Evolutionary conservation across 2,797 vertebrate species (phyloP), one percentile per base, ranked within the genome.

Genomic region (Semotilus atromaculatus): DNA sequence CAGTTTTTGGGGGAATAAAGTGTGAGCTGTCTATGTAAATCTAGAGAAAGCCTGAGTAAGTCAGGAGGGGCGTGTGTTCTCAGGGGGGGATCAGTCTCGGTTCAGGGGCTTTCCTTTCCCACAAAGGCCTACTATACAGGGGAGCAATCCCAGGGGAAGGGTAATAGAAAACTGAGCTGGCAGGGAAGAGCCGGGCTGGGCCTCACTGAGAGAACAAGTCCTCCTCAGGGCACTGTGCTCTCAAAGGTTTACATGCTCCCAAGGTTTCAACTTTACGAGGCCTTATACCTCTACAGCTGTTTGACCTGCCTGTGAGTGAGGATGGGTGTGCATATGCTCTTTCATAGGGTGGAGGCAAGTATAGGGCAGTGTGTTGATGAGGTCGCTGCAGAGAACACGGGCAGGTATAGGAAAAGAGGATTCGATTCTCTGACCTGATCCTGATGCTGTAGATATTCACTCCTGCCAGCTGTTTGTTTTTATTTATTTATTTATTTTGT

Each of bases 241-340:
- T 71, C 83, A 85, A 79, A 85, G 86, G 86, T 83, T 82, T 78
- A 79, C 80, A 66, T 82, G 75, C 80, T 88, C 84, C 84, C 75
- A 80, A 82, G 75, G 86, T 83, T 83, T 83, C 80, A 70, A 8
- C 80, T 85, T 85, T 70, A 78, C n/a, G 29, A 48, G 78, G 26
- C 48, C 34, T 7, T 75, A 23, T 74, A 83, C 45, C 48, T 80
- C 58, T 55, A 73, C 74, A 83, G 68, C 67, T 74, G 66, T 55
- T 64, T 64, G 43, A 64, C 78, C 26, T 68, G 72, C 5, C 26
- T 36, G n/a, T 55, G 18, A 43, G 48, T 29, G 38, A 64, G 43
- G 45, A 83, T 68, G 45, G 64, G 64, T 43, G 48, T 76, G 36
- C 73, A 43, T 70, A 70, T 66, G 81, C 43, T 26, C 40, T 36